Evolutionary conservation across 2,113 vertebrate genomes (phyloP).

Genomic region (Amia ocellicauda): DNA sequence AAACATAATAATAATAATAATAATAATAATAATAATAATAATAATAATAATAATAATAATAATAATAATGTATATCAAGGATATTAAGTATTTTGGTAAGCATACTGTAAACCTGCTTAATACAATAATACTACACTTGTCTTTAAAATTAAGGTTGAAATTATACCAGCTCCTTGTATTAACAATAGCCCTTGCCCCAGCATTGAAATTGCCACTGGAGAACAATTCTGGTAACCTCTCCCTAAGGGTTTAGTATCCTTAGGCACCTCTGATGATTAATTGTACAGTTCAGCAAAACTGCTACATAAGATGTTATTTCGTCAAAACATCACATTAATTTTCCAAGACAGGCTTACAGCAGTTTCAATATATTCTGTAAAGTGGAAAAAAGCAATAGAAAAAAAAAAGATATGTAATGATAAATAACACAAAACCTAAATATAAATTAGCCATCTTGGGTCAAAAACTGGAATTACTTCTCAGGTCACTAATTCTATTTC

Average conservation of each 20-base stretch:
- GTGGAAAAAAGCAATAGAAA: constrained; percentile 5
- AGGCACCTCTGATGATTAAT: constrained; percentile 36
- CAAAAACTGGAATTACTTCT: constrained; percentile 29
- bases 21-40: too few relatives aligned
- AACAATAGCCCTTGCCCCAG: background rate
- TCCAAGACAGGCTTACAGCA: constrained; percentile 18
- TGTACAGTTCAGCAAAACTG: constrained; percentile 36
- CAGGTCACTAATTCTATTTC: constrained; percentile 25
- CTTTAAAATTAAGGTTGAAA: constrained; percentile 14
- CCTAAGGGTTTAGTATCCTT: background rate
- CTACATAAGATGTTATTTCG: constrained; percentile 35
- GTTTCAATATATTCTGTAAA: background rate
- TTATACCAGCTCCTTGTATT: background rate
- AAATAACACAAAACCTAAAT: constrained; percentile 15
- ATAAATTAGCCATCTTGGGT: constrained; percentile 28
- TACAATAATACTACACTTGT: constrained; percentile 13
- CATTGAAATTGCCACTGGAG: background rate
- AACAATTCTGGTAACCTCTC: background rate
- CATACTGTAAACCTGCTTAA: background rate
- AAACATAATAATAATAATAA: too few relatives aligned
- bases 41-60: too few relatives aligned
- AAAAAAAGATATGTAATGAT: background rate
- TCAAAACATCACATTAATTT: constrained; percentile 39
- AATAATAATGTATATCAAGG: too few relatives aligned
- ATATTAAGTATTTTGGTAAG: too few relatives aligned